Base-by-base conservation (phyloP, 2,888 invertebrate species). In the Cephus pygmeus region DNA sequence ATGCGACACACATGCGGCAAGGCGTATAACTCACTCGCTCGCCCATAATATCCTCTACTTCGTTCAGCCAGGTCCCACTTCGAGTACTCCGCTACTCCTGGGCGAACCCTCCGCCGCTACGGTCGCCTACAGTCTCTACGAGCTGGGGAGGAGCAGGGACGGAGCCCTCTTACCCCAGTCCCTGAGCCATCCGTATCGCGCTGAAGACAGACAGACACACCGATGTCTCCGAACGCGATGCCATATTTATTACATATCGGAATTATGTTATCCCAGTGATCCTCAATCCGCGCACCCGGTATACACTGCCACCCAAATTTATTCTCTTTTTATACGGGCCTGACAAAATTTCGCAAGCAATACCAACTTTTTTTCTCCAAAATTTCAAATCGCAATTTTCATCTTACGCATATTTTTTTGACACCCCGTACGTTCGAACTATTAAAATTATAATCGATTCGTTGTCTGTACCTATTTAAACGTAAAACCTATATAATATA, bases 1-100 rank as follows among this genome's bases (percentile, higher is more conserved):
- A 91, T 91, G 90, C 90, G 91, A 90, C 90, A 90, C 91, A 90
- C 90, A 91, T 90, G 91, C 90, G 90, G 88, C 90, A 87, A 88
- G 83, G 85, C 90, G 88, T 90, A 90, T 90, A 91, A 91, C 91
- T 91, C 91, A 91, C 90, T 91, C 89, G 88, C 87, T 89, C 89
- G 88, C 88, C 90, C 90, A 89, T 90, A 90, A 90, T 90, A 90
- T 90, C 87, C 88, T 86, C 34, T 35, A 35, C 74, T 34, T 12
- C 74, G 74, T 36, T 34, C 34, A 30, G n/a, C 74, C 34, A 89
- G 86, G 91, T 92, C 92, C 92, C 92, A 35, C 93, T 92, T 91
- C 89, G 89, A 86, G 86, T 83, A 85, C 88, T 84, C 87, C 87
- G 88, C 87, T 86, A 88, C 83, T 76, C 80, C 80, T 83, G 84